These are phyloP conservation scores for Poecilia velifera DNA, from an alignment of 2,797 vertebrate genomes.

Conservation along the genomic window DNA sequence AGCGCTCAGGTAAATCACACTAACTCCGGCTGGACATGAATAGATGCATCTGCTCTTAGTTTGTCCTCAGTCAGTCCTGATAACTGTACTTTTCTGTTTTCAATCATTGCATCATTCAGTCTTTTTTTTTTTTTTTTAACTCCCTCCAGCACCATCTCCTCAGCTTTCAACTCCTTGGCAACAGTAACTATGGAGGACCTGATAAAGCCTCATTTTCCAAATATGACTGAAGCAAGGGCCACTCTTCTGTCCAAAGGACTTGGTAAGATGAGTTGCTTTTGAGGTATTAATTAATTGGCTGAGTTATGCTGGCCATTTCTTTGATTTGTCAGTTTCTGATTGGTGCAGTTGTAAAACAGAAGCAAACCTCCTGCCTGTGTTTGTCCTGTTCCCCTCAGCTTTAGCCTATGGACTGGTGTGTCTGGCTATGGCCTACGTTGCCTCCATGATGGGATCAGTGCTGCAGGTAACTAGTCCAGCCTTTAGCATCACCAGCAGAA, in stretches of 20 bases:
- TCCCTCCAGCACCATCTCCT: slow-evolving; percentile 88
- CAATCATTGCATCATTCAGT: slow-evolving; percentile 4
- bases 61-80: not conserved
- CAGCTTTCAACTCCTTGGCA: slow-evolving; percentile 92
- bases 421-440: slow-evolving; percentile 92
- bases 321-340: not conserved
- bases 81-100: not conserved
- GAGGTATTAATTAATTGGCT: not conserved
- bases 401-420: slow-evolving; percentile 89
- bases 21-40: not conserved
- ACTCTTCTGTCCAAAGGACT: slow-evolving; percentile 87
- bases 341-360: not conserved
- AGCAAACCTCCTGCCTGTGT: not conserved
- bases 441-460: slow-evolving; percentile 90
- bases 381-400: slow-evolving; percentile 68
- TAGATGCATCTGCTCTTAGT: not conserved
- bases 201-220: slow-evolving; percentile 87
- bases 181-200: slow-evolving; percentile 94
- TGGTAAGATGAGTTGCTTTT: slow-evolving; percentile 68
- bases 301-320: not conserved
- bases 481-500: not conserved
- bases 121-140: not conserved
- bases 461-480: slow-evolving; percentile 84
- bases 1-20: slow-evolving; percentile 86
- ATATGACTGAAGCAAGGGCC: slow-evolving; percentile 84